phyloP scores from a whole-genome alignment of 2,797 vertebrate species.

The Microcaecilia unicolor region DNA sequence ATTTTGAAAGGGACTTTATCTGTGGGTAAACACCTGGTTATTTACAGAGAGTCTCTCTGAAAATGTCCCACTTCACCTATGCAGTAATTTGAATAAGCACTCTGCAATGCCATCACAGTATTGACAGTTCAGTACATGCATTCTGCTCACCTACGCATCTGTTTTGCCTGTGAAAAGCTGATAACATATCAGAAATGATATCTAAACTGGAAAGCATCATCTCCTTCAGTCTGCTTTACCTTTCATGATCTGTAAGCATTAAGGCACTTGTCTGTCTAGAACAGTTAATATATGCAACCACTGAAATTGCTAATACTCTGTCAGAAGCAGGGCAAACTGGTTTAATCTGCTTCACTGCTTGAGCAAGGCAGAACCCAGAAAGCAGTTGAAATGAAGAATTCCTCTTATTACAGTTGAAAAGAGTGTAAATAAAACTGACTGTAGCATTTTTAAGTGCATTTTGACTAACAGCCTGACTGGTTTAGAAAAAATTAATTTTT shows the following conservation, averaged over 20 bases:
- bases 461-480: no score
- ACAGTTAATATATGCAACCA: constrained; percentile 41
- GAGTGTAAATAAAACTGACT: no score
- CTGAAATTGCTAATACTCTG: constrained; percentile 42
- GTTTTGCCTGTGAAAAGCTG: constrained; percentile 34
- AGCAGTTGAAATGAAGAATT: constrained; percentile 25
- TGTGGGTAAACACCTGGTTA: no score
- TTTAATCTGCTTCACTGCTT: constrained; percentile 32
- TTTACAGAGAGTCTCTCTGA: no score
- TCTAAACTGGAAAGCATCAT: constrained; percentile 36
- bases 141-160: constrained; percentile 35
- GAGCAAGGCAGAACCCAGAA: no score
- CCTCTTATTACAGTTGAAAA: not conserved
- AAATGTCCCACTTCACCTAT: no score
- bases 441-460: no score
- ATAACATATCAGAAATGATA: constrained; percentile 44
- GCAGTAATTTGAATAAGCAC: rapidly evolving
- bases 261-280: constrained; percentile 42
- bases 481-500: no score
- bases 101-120: not conserved
- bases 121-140: not conserved
- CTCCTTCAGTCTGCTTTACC: constrained; percentile 32
- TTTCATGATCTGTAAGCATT: constrained; percentile 31
- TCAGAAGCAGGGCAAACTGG: constrained; percentile 32
- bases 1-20: no score